Conservation (phyloP, 2,888 invertebrate genomes). For the Andricus quercusramuli region DNA sequence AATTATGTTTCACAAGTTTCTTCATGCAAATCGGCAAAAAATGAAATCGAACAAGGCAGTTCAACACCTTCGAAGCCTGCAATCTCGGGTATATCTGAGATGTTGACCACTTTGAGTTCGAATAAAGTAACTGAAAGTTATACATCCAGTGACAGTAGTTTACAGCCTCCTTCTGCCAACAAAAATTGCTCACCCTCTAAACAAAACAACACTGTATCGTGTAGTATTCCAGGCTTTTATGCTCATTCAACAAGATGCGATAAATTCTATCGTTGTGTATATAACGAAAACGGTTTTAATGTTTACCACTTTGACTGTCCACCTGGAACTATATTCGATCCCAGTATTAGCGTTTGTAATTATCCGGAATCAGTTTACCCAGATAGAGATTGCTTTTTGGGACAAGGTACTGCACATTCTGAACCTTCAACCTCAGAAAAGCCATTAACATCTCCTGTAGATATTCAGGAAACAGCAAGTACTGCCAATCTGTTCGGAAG, state of each 20-base stretch:
- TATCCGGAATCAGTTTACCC: constrained; percentile 84
- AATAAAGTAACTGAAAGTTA: constrained; percentile 45
- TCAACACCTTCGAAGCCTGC: neutral
- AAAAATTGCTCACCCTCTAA: constrained; percentile 62
- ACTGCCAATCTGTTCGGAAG: constrained; percentile 45
- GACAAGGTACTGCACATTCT: constrained; percentile 43
- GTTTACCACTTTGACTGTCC: constrained; percentile 85
- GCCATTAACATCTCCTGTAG: constrained; percentile 35
- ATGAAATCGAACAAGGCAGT: constrained; percentile 40
- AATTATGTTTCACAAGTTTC: constrained; percentile 80
- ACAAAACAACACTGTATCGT: constrained; percentile 72
- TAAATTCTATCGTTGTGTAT: constrained; percentile 85
- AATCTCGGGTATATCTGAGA: constrained; percentile 3
- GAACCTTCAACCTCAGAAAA: constrained; percentile 35
- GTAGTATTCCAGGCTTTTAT: constrained; percentile 83
- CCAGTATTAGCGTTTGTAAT: constrained; percentile 84
- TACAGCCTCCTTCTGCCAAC: constrained; percentile 45
- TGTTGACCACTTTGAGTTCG: neutral
- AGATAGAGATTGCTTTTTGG: constrained; percentile 68
- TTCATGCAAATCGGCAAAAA: constrained; percentile 58
- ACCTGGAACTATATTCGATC: constrained; percentile 87
- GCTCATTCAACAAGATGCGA: constrained; percentile 82
- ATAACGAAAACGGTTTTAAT: constrained; percentile 83
- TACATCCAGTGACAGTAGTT: constrained; percentile 50
- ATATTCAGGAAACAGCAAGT: constrained; percentile 13